Evolutionary conservation across 2,113 vertebrate genomes (phyloP), one percentile per base, ranked within the genome.

Genomic region (Hemichromis elongatus): DNA sequence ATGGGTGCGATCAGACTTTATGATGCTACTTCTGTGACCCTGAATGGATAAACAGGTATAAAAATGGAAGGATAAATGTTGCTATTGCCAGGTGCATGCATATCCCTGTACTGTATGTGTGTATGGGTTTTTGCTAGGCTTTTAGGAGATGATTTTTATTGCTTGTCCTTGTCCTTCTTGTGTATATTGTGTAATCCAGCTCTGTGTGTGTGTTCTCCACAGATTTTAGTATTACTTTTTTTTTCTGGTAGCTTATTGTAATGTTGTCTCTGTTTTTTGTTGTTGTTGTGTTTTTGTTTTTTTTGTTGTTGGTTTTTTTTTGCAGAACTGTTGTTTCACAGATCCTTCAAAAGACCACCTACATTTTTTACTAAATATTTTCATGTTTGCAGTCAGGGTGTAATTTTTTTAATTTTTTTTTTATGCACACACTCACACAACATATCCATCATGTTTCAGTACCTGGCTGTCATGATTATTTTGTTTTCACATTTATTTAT

Each of bases 231-330:
- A 47, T 19, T 19, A 50, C 1, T 50, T 14, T 30, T 73, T 50
- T 47, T 70, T 73, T 50, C 16, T 73, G 68, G 14, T 73, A 28
- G 42, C 24, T 68, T 68, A 40, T 68, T 14, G 63, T 42, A 68
- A 42, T 42, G 5, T 40, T 68, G 4, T 0, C 0, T 24, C 35
- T 47, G 68, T 10, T 53, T 35, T 9, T 9, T 3, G n/a, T n/a
- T n/a, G n/a, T n/a, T n/a, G n/a, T n/a, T n/a, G n/a, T n/a, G n/a
- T 35, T 35, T 35, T 35, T 7, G 0, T 5, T 0, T 18, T 35
- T 35, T 11, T 61, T 61, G 9, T 61, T 33, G 10, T 19, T 33
- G 16, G n/a, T n/a, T n/a, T 6, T 35, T 35, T 30, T 61, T 73
- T 47, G 9, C 10, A 47, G 28, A 73, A 28, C 21, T 47, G 5